Base-by-base conservation (phyloP, 2,113 vertebrate genomes). In the Sander lucioperca region DNA sequence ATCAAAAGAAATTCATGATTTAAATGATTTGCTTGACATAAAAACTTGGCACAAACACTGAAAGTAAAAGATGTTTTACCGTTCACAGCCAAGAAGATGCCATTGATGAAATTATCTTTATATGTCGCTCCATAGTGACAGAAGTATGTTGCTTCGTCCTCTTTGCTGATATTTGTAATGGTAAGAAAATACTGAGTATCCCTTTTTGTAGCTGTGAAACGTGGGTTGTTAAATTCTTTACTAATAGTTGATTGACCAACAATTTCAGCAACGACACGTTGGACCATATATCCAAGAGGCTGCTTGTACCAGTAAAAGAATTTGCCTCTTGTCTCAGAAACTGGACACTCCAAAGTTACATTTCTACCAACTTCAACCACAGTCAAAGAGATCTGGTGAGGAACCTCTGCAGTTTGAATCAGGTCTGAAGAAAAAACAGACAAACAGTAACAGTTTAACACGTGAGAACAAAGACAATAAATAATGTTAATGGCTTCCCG, bases 131-230 rank as follows among this genome's bases (percentile, higher is more conserved):
- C 62, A 36, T 11, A 67, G 27, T 47, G 67, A 53, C 77, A 82
- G 48, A 88, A 58, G 23, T 84, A 82, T 66, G 43, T 21, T 16
- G 51, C 82, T 79, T 88, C 82, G 36, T 81, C 86, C 0, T 74
- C 77, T 64, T 81, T 84, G 13, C 23, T 81, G 10, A 62, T 47
- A 39, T 67, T 56, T 62, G 11, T 9, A 6, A 88, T 88, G 0
- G 12, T 79, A 0, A 88, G 74, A 39, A 11, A 0, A 9, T 11
- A 33, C 6, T 51, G 9, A 62, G 27, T 5, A 15, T 51, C 12
- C 19, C 0, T 5, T 63, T 8, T 30, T 7, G 1, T 12, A 12
- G 45, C 2, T 23, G 36, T 16, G 48, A 74, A 78, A 53, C 51
- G 16, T 4, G 57, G 3, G 5, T 79, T 25, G 1, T 59, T 48